These are phyloP conservation scores for Dolichomitus sp. DNA, from an alignment of 2,888 invertebrate genomes.

Conservation along the genomic window DNA sequence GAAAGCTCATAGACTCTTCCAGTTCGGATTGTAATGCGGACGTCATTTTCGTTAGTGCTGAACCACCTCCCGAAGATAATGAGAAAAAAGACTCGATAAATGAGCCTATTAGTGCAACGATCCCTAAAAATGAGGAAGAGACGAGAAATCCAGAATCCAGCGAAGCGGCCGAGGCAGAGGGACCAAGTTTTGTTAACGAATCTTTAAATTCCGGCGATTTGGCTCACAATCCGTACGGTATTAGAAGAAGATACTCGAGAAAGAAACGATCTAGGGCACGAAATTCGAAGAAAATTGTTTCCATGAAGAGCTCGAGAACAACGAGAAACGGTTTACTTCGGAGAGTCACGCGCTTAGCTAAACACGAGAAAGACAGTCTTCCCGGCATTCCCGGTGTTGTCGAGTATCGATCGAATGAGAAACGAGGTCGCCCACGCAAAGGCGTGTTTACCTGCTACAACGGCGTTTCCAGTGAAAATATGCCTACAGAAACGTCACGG, in stretches of 20 bases:
- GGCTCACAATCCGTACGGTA: neutral
- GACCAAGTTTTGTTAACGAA: neutral
- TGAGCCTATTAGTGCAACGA: neutral
- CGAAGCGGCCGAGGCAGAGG: constrained; percentile 3
- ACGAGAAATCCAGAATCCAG: neutral
- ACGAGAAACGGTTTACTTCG: neutral
- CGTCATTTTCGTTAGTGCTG: neutral
- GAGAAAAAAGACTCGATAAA: neutral
- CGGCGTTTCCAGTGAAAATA: neutral
- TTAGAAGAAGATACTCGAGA: neutral
- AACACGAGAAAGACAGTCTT: constrained; percentile 32
- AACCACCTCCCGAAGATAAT: neutral
- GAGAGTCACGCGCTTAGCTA: neutral
- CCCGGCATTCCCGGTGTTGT: constrained; percentile 50
- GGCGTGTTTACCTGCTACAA: neutral
- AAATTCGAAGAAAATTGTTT: constrained; percentile 6
- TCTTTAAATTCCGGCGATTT: neutral
- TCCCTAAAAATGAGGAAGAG: neutral
- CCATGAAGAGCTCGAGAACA: neutral
- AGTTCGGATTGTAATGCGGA: neutral
- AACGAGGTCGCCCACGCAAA: constrained; percentile 24
- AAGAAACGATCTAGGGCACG: neutral
- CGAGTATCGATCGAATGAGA: neutral
- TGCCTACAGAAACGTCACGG: neutral
- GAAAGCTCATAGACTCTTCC: neutral